Evolutionary conservation across 2,888 invertebrate species (phyloP).

Genomic region (Aspidapion aeneum): DNA sequence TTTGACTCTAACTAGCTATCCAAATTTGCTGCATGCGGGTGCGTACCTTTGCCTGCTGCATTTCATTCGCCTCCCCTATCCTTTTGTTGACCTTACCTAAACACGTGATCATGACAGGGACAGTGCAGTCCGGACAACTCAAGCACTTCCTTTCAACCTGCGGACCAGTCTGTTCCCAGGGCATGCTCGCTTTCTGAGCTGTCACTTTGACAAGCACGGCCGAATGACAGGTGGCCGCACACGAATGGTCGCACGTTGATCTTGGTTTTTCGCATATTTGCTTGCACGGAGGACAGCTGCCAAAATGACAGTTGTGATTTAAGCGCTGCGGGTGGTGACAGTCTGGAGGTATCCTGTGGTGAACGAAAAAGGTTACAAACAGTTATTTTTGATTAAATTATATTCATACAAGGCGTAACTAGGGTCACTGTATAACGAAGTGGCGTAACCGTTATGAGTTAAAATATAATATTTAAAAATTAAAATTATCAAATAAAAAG

Average conservation of each 20-base stretch:
- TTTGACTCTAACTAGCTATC: too few relatives aligned
- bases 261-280: conserved; percentile 64
- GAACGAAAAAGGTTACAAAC: background rate
- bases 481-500: too few relatives aligned
- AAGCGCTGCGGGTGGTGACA: conserved; percentile 79
- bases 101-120: conserved; percentile 67
- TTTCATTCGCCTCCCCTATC: too few relatives aligned
- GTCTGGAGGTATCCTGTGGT: conserved; percentile 62
- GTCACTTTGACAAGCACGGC: conserved; percentile 63
- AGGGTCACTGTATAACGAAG: too few relatives aligned
- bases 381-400: too few relatives aligned
- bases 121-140: conserved; percentile 70
- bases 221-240: conserved; percentile 72
- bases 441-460: too few relatives aligned
- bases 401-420: background rate
- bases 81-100: too few relatives aligned
- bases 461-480: too few relatives aligned
- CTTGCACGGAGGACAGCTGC: conserved; percentile 78
- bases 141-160: conserved; percentile 51
- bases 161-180: conserved; percentile 57
- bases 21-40: too few relatives aligned
- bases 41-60: too few relatives aligned
- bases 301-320: conserved; percentile 77
- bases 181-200: conserved; percentile 58
- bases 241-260: conserved; percentile 63